A percentile compares a stretch with the other conserved stretches of the same genome.
Conservation (phyloP, 2,797 vertebrate genomes). For the Ptychadena robeensis region DNA sequence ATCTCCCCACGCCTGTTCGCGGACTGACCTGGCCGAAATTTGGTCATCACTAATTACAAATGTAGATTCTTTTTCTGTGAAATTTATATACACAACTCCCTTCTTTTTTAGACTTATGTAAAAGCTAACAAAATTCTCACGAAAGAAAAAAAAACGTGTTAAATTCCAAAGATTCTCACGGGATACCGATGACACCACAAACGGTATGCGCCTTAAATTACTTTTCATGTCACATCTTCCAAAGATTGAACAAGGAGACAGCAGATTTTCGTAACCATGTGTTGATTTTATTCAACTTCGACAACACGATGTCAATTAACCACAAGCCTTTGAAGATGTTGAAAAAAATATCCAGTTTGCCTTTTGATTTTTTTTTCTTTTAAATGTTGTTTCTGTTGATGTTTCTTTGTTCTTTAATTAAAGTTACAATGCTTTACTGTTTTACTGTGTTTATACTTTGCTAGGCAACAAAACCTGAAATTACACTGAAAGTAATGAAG, state of each 20-base stretch:
- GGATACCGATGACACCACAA: conserved; percentile 20
- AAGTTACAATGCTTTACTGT: background rate
- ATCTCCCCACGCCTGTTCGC: no score
- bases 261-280: conserved; percentile 15
- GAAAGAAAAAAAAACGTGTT: background rate
- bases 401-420: conserved; percentile 16
- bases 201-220: background rate
- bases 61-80: background rate
- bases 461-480: conserved; percentile 30
- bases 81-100: background rate
- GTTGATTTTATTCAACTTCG: conserved; percentile 43
- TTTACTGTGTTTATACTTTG: conserved; percentile 13
- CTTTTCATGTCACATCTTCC: background rate
- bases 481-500: background rate
- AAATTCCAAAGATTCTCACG: conserved; percentile 55
- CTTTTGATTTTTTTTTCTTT: conserved; percentile 24
- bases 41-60: no score
- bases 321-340: conserved; percentile 22
- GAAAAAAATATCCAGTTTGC: conserved; percentile 6
- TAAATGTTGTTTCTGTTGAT: background rate
- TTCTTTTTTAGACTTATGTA: no score
- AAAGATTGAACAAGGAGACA: conserved; percentile 15
- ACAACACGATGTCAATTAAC: conserved; percentile 50
- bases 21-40: no score
- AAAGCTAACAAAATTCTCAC: background rate